Conservation (phyloP, 2,113 vertebrate genomes). For the Oncorhynchus clarkii region DNA sequence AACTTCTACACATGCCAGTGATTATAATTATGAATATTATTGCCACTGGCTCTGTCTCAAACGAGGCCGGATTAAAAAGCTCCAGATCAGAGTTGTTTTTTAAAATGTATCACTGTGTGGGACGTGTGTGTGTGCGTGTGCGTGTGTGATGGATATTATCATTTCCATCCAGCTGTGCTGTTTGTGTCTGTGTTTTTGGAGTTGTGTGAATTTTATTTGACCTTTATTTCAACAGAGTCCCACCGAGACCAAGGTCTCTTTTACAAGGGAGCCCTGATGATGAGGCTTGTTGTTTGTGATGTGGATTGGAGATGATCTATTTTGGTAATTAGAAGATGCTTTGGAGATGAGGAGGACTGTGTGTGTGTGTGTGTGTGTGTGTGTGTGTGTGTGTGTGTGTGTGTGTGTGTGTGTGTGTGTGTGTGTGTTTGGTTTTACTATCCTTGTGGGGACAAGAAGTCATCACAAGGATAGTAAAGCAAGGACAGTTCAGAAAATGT, state of each 20-base stretch:
- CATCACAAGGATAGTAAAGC: too few species aligned
- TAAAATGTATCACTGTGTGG: background rate
- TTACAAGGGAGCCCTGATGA: too few species aligned
- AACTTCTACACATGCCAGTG: too few species aligned
- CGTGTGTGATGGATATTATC: slow-evolving; percentile 11
- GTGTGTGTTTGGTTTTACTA: background rate
- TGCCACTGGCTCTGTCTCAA: background rate
- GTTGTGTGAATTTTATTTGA: slow-evolving; percentile 43
- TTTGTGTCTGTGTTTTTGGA: slow-evolving; percentile 57
- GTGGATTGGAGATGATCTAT: too few species aligned
- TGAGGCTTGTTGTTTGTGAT: too few species aligned
- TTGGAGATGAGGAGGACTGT: too few species aligned
- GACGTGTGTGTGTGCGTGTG: background rate
- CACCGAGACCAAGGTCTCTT: too few species aligned
- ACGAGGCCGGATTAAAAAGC: background rate
- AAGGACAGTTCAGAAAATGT: too few species aligned
- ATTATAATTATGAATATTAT: slow-evolving; percentile 38
- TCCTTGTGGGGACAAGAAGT: too few species aligned
- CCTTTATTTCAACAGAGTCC: too few species aligned
- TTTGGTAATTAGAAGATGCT: too few species aligned
- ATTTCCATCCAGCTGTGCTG: slow-evolving; percentile 63
- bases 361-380: background rate
- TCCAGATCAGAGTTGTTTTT: background rate
- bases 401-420: slow-evolving; percentile 18
- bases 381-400: slow-evolving; percentile 26